Evolutionary conservation across 2,113 vertebrate genomes (phyloP), one percentile per base, ranked within the genome.

Genomic region (Dipodomys stephensi): DNA sequence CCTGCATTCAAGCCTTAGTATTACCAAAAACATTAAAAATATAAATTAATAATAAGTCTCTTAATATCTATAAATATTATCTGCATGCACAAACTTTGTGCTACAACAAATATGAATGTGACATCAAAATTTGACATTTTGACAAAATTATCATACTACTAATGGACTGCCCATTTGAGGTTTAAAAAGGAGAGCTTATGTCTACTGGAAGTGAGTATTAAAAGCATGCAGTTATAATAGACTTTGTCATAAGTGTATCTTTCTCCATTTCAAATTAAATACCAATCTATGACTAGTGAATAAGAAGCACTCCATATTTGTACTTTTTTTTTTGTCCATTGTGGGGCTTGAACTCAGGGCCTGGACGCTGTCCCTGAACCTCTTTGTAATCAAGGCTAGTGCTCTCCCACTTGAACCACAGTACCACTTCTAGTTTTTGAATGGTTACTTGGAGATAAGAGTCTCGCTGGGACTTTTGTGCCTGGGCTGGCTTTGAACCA

Each of bases 51-150:
- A 67, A 74, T 80, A 57, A 57, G 2, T 53, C 4, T 90, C 28
- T 73, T 77, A n/a, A 81, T 49, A 69, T 39, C 44, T 79, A 10
- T 76, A 32, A 10, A 76, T 73, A 57, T 79, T 81, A 62, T 35
- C n/a, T 78, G 23, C 3, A n/a, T 86, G 78, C 35, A 53, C 11
- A 60, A 73, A 22, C 25, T 64, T 92, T 76, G 46, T 83, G n/a
- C 44, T 76, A 82, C 62, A 71, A 73, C 9, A 85, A 85, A 92
- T 5, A 19, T 39, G 78, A 89, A 71, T 30, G 68, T 35, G 16
- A 3, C 68, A 7, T 49, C 18, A 83, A 79, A 87, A 89, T 86
- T 65, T 27, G n/a, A 92, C 88, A 88, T 65, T 65, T 73, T 46
- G 76, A 30, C 2, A 87, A 87, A 83, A 60, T 32, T 1, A 39